Base-by-base conservation (phyloP, 2,888 invertebrate genomes). In the Diachrysia chrysitis region DNA sequence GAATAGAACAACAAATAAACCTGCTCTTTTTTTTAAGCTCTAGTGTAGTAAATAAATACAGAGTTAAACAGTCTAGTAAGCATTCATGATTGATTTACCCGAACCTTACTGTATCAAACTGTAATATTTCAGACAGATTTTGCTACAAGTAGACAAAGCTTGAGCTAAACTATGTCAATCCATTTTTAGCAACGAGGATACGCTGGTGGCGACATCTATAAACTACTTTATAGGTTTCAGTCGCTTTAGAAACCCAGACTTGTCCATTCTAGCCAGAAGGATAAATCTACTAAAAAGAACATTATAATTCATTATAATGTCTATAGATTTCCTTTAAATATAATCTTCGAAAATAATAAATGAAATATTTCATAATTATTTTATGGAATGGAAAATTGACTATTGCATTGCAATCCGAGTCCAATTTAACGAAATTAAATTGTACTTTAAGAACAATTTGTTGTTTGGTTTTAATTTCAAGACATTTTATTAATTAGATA, bases 401-500 rank as follows among this genome's bases (percentile, higher is more conserved):
- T 57, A 54, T 32, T 58, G 46, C 56, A 62, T 60, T 56, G 35
- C 42, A 57, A 57, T 66, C 46, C 37, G 29, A 17, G 54, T 42
- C 56, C 68, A 79, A 76, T 69, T 66, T 51, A 64, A 56, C 25
- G 53, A 61, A 59, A 63, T 55, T 54, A 46, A 67, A 67, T 71
- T 81, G 78, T 78, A 77, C 72, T 72, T 70, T 42, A 65, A 19
- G 14, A 70, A 75, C 59, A 71, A 63, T 66, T 58, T 55, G 60
- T 63, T 60, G 32, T 29, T n/a, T n/a, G n/a, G n/a, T n/a, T 51
- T n/a, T 46, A 10, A 29, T 54, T 65, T 68, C 78, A 72, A 65
- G 73, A 54, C 70, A 65, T 73, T 76, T 79, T 69, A 58, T 69
- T 63, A 16, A 69, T 54, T 64, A 82, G 85, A 87, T 88, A 88